Percentiles rank a stretch among this genome's conserved stretches.
These are phyloP conservation scores for Sepiola atlantica DNA, from an alignment of 2,888 invertebrate species.

Conservation along the genomic window DNA sequence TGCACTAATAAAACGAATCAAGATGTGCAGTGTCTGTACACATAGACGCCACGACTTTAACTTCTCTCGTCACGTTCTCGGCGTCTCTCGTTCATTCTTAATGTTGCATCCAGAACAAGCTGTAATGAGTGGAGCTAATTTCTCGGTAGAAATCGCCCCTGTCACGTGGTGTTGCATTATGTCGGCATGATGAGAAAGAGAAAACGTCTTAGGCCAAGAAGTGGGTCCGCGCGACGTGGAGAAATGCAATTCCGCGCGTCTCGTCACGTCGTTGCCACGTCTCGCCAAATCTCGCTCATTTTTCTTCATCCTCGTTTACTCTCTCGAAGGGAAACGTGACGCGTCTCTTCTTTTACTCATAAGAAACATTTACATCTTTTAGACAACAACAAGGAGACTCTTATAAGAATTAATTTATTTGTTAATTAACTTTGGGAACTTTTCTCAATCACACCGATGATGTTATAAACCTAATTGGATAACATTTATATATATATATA, in stretches of 20 bases:
- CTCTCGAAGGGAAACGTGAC: background rate
- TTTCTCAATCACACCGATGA: background rate
- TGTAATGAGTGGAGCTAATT: conserved; percentile 4
- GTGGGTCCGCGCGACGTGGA: background rate
- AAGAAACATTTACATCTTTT: background rate
- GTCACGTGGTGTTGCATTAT: background rate
- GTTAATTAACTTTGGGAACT: background rate
- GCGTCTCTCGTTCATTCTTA: background rate
- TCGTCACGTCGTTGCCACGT: background rate
- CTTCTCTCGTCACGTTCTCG: background rate
- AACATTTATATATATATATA: too few relatives aligned
- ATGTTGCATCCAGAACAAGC: background rate
- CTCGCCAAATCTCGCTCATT: background rate
- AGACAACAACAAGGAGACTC: background rate
- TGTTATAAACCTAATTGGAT: background rate
- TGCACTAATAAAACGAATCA: background rate
- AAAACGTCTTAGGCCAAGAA: background rate
- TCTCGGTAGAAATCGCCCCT: background rate
- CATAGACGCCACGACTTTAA: background rate
- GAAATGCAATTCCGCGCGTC: background rate
- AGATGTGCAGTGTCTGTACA: background rate
- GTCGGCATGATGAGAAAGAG: background rate
- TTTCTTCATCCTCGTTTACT: background rate
- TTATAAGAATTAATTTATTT: background rate
- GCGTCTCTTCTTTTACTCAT: background rate